phyloP scores from a whole-genome alignment of 2,797 vertebrate genomes.

The Phylloscopus collybita region DNA sequence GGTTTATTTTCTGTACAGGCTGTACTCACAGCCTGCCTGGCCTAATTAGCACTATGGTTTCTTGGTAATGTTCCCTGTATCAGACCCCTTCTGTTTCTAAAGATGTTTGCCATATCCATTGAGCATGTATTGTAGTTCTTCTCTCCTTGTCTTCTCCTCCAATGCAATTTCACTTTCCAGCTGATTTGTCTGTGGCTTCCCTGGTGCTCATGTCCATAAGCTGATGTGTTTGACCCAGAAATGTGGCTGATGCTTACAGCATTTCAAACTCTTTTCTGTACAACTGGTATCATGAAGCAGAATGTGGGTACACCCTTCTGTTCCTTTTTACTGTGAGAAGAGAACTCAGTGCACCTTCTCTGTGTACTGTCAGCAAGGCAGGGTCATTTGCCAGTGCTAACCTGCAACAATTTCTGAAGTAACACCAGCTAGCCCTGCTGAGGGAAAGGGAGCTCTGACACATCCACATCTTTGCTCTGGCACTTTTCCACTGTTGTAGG shows the following conservation, averaged over 20 bases:
- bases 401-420: neutral
- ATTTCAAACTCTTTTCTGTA: neutral
- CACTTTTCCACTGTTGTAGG: neutral
- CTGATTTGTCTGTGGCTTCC: neutral
- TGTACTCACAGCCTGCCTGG: neutral
- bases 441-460: neutral
- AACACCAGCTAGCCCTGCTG: neutral
- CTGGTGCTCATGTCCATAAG: accelerated
- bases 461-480: neutral
- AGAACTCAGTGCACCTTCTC: neutral
- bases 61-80: neutral
- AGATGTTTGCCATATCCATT: neutral
- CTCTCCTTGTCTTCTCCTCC: neutral
- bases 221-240: neutral
- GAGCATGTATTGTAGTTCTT: neutral
- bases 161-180: neutral
- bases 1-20: neutral
- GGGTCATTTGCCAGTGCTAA: neutral
- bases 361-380: neutral
- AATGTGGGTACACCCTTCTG: neutral
- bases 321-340: neutral
- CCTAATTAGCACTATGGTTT: neutral
- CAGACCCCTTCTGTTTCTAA: neutral
- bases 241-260: neutral
- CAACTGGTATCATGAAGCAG: neutral